phyloP scores from a whole-genome alignment of 2,113 vertebrate species.

The Brachyistius frenatus region DNA sequence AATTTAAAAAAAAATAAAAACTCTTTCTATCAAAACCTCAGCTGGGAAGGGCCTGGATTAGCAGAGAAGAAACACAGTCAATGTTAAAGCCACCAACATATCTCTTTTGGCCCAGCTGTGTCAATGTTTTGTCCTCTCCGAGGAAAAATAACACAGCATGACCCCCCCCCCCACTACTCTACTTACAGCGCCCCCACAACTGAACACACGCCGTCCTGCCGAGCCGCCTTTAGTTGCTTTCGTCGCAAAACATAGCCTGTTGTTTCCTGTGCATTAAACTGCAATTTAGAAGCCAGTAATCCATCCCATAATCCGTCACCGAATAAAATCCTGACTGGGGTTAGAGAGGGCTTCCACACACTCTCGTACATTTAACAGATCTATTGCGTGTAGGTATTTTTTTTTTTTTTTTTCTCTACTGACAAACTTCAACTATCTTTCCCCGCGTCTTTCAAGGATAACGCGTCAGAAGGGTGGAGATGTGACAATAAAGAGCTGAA shows the following conservation, averaged over 20 bases:
- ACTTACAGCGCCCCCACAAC: constrained; percentile 41
- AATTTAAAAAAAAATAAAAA: neutral
- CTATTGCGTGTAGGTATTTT: neutral
- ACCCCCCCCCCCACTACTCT: constrained; percentile 27
- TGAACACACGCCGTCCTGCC: constrained; percentile 30
- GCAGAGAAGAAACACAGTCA: constrained; percentile 27
- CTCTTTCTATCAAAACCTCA: constrained; percentile 27
- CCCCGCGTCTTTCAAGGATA: neutral
- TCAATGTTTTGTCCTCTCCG: constrained; percentile 41
- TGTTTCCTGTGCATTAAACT: constrained; percentile 78
- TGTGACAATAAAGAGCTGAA: constrained; percentile 25
- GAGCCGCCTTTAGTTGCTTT: constrained; percentile 33
- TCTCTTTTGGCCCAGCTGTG: constrained; percentile 52
- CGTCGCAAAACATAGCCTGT: constrained; percentile 57
- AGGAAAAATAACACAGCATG: constrained; percentile 51
- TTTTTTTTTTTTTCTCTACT: too few species aligned
- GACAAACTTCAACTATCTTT: neutral
- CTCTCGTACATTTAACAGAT: constrained; percentile 3
- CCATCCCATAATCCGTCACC: constrained; percentile 80
- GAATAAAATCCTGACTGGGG: constrained; percentile 72
- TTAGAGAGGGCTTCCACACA: constrained; percentile 38
- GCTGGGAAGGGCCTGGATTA: constrained; percentile 47
- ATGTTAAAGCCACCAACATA: constrained; percentile 36
- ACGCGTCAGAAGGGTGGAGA: constrained; percentile 21
- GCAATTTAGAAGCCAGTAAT: constrained; percentile 85